Percentiles rank a stretch among this genome's conserved stretches.
Evolutionary conservation across 2,888 invertebrate genomes (phyloP).

Genomic region (Andrena trimmerana): DNA sequence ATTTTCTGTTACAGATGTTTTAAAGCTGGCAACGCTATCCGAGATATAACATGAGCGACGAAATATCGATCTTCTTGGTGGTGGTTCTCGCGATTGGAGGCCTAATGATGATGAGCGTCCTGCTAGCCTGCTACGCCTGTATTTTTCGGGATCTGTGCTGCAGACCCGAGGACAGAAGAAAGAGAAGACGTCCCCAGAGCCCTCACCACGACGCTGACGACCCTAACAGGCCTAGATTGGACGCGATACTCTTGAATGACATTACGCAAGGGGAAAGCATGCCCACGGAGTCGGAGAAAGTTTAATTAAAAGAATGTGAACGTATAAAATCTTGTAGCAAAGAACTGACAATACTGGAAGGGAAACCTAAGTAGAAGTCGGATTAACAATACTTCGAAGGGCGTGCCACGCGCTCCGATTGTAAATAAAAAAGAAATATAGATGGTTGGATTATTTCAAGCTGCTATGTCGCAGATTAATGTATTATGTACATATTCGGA

Average conservation of each 20-base stretch:
- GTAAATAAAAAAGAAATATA: slow-evolving; percentile 35
- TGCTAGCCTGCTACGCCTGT: slow-evolving; percentile 89
- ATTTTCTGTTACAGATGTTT: slow-evolving; percentile 44
- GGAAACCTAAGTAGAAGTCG: background rate
- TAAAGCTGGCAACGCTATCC: background rate
- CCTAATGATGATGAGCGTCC: slow-evolving; percentile 87
- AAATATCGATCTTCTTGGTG: slow-evolving; percentile 87
- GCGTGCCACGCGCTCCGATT: slow-evolving; percentile 14
- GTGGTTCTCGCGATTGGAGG: slow-evolving; percentile 88
- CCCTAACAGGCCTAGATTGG: slow-evolving; percentile 80
- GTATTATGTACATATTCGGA: slow-evolving; percentile 68
- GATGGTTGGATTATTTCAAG: slow-evolving; percentile 32
- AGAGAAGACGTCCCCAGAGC: slow-evolving; percentile 84
- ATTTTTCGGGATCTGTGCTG: slow-evolving; percentile 89
- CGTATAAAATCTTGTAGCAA: background rate
- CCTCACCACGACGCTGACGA: slow-evolving; percentile 80
- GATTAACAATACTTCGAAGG: background rate
- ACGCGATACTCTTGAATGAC: slow-evolving; percentile 88
- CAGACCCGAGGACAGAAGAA: slow-evolving; percentile 83
- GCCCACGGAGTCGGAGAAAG: slow-evolving; percentile 86
- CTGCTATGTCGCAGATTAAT: slow-evolving; percentile 40
- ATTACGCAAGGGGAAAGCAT: slow-evolving; percentile 88
- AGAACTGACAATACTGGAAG: slow-evolving; percentile 8
- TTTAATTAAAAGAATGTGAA: slow-evolving; percentile 55
- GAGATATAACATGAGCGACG: slow-evolving; percentile 86